Base-by-base conservation (phyloP, 2,113 vertebrate species). In the Xenopus laevis region DNA sequence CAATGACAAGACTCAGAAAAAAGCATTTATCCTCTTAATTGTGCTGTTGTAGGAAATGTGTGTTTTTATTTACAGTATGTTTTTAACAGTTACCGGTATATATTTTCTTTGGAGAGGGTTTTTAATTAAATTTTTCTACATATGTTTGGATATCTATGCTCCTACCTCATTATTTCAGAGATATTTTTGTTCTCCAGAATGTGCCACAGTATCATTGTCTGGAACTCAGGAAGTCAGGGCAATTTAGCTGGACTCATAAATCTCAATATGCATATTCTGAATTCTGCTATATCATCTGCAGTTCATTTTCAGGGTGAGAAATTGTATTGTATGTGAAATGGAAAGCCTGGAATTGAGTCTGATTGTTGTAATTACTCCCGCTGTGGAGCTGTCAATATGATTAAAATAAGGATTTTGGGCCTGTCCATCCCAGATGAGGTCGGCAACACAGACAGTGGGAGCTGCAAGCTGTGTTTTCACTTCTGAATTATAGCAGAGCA, bases 311-410 rank as follows among this genome's bases (percentile, higher is more conserved):
- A 52, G 77, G 79, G 58, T 79, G 79, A 83, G 84, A 86, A 88
- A 79, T 78, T 76, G 79, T 80, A 85, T 81, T 84, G 64, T 84
- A 84, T 87, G 80, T 85, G 71, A 86, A 86, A 89, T 83, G 86
- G 87, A 85, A 87, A 85, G 83, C 84, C 84, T 90, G 86, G 73
- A 83, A 88, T 90, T 85, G 83, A 86, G 87, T 72, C 82, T 10
- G 82, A 86, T 83, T 88, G 82, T 83, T 87, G 81, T 88, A 92
- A 91, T 91, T 91, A 91, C 84, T 92, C 88, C 88, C 88, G 88
- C 85, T 84, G 89, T 87, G 84, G 77, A 82, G 77, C 81, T 86
- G 85, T 89, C 88, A 89, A 84, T 90, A 84, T 88, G 87, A 92
- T 90, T 91, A 90, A 89, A 88, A 85, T 82, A 85, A 84, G 84